Evolutionary conservation across 2,113 vertebrate genomes (phyloP), one percentile per base, ranked within the genome.

Genomic region (Calyptomena viridis): DNA sequence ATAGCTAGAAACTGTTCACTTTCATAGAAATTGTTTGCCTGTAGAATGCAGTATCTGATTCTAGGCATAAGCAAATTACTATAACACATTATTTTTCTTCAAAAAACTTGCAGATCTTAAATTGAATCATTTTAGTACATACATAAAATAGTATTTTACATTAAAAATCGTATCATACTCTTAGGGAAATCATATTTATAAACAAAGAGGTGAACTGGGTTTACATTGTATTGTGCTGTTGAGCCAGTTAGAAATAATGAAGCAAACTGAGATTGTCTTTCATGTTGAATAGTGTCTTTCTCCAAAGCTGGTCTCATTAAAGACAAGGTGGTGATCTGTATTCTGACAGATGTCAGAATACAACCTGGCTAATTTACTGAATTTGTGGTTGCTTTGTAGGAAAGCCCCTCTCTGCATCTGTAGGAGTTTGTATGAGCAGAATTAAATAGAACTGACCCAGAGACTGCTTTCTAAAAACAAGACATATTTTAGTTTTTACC

Each of bases 21-120:
- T 96, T 89, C 91, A 76, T 24, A 95, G 94, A 93, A 97, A 96
- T 88, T 94, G 87, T 97, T 97, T 97, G 94, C 92, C 74, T 78
- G 84, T 39, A 84, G 95, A 95, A 96, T 42, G 40, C 25, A 64
- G 55, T 42, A 83, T 96, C 95, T 96, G 95, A 97, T 97, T 95
- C 82, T 69, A 76, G 44, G 76, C 79, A 35, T 94, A 95, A 94
- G 96, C 88, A 96, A 96, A 97, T 97, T 96, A 96, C 73, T 89
- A 33, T 39, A 84, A 59, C n/a, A 84, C 84, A 66, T 94, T 95
- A 94, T 87, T 98, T 98, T 97, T 95, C 92, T 88, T 95, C 17
- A 94, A 89, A 95, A 97, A 96, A 87, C 76, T 94, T 95, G 60
- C 60, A 81, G 82, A 90, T 98, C 90, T 88, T 94, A 97, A 96